Percentiles rank a stretch among this genome's conserved stretches.
phyloP scores from a whole-genome alignment of 2,888 invertebrate genomes.

The Julus scandinavius region DNA sequence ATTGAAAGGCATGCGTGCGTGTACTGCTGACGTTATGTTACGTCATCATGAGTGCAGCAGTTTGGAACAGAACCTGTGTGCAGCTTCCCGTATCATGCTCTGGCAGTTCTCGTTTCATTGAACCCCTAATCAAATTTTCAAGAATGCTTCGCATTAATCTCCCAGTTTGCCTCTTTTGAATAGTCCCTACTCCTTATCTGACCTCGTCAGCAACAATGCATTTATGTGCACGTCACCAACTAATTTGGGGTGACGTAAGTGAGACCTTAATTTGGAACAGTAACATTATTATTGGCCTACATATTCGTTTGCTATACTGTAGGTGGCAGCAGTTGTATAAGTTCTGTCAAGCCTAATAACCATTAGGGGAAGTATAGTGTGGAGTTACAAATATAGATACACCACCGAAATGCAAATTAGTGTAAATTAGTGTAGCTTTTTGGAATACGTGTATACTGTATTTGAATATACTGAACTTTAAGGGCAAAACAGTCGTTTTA shows the following conservation, averaged over 20 bases:
- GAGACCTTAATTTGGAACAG: slow-evolving; percentile 28
- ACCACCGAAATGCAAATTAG: too few species aligned
- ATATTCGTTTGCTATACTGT: neutral
- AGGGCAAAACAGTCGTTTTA: too few species aligned
- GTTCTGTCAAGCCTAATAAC: too few species aligned
- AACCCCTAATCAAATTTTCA: slow-evolving; percentile 7
- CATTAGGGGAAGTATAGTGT: too few species aligned
- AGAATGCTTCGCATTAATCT: neutral
- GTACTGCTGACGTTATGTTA: neutral
- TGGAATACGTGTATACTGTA: too few species aligned
- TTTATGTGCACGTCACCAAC: neutral
- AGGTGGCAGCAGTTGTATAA: neutral
- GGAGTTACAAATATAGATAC: too few species aligned
- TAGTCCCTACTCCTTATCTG: neutral
- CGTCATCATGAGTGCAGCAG: neutral
- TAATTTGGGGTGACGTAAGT: neutral
- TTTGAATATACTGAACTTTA: too few species aligned
- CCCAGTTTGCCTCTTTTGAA: neutral
- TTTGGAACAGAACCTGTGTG: neutral
- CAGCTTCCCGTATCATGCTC: neutral
- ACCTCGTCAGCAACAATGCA: neutral
- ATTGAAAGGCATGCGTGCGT: neutral
- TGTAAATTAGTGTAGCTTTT: too few species aligned
- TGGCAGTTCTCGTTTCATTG: neutral
- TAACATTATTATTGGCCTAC: neutral